Evolutionary conservation across 2,888 invertebrate species (phyloP).

Genomic region (Latheticus oryzae): DNA sequence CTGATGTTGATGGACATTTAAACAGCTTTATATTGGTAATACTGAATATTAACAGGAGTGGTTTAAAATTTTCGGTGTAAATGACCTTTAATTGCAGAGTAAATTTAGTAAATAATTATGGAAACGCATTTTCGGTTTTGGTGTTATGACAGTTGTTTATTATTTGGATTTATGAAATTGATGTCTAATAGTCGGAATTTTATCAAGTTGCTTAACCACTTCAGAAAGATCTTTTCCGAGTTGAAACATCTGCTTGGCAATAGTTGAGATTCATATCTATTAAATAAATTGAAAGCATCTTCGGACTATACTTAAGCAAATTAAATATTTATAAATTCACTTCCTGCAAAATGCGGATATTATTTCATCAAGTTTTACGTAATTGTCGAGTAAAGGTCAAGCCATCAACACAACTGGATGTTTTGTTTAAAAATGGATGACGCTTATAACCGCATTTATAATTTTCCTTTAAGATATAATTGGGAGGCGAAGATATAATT

Average conservation of each 20-base stretch:
- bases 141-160: slow-evolving; percentile 11
- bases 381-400: slow-evolving; percentile 6
- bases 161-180: too few relatives aligned
- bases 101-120: too few relatives aligned
- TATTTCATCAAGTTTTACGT: slow-evolving; percentile 34
- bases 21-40: slow-evolving; percentile 10
- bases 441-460: too few relatives aligned
- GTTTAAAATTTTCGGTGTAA: too few relatives aligned
- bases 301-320: slow-evolving; percentile 25
- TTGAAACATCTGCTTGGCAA: slow-evolving; percentile 20
- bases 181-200: too few relatives aligned
- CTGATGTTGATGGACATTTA: slow-evolving; percentile 44
- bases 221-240: slow-evolving; percentile 22
- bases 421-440: too few relatives aligned
- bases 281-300: slow-evolving; percentile 38
- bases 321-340: slow-evolving; percentile 24
- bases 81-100: slow-evolving; percentile 25
- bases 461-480: too few relatives aligned
- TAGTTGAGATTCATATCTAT: slow-evolving; percentile 15
- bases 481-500: too few relatives aligned
- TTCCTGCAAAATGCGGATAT: slow-evolving; percentile 39
- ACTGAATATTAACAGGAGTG: too few relatives aligned
- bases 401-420: slow-evolving; percentile 1
- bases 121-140: slow-evolving; percentile 12
- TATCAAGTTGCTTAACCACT: slow-evolving; percentile 10